These are phyloP conservation scores for Rhopilema esculentum DNA, from an alignment of 30 jellyfish, hydroid and myxozoan genomes.

Conservation along the genomic window DNA sequence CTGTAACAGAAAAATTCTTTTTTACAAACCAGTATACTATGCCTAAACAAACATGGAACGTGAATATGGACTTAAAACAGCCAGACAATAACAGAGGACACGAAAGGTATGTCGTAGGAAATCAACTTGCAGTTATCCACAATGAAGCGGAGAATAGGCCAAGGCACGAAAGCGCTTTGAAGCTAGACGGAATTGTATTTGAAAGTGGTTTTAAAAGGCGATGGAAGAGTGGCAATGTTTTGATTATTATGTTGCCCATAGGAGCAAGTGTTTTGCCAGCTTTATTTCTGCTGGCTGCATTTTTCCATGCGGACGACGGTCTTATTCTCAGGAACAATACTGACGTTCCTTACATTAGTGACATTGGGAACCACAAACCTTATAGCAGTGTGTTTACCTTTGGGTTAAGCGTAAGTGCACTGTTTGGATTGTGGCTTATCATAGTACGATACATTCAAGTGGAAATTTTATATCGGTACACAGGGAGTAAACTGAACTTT, in stretches of 20 bases:
- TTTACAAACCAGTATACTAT: not conserved
- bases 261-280: conserved; percentile 36
- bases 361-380: conserved; percentile 76
- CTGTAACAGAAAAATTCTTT: not conserved
- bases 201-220: conserved; percentile 6
- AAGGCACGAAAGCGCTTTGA: not conserved
- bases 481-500: conserved; percentile 33
- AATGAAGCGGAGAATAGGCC: not conserved
- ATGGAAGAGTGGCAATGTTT: conserved; percentile 38
- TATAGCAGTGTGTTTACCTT: conserved; percentile 81
- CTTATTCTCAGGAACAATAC: conserved; percentile 31
- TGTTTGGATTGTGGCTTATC: conserved; percentile 36
- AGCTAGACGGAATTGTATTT: not conserved
- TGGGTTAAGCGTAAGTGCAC: conserved; percentile 69
- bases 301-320: conserved; percentile 5
- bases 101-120: not conserved
- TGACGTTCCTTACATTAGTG: conserved; percentile 75
- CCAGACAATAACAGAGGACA: not conserved
- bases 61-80: not conserved
- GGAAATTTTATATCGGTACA: conserved; percentile 9
- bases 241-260: conserved; percentile 27
- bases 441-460: conserved; percentile 72
- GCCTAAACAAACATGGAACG: conserved; percentile 2
- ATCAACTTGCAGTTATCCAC: not conserved
- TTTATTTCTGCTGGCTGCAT: conserved; percentile 42